Evolutionary conservation across 1,140 invertebrate genomes (phyloP).

Genomic region (Wasmannia auropunctata): DNA sequence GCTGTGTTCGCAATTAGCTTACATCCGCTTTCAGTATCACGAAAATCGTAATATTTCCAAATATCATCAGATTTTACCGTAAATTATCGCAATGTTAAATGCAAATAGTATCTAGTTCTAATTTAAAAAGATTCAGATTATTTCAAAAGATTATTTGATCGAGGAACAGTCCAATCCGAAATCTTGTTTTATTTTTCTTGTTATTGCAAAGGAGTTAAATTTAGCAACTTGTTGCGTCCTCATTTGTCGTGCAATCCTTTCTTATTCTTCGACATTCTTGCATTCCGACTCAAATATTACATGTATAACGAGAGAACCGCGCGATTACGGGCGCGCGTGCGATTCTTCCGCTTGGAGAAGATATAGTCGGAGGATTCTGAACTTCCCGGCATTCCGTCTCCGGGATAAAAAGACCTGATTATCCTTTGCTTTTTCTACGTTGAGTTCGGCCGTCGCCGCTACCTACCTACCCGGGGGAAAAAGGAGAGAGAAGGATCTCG

Average conservation of each 20-base stretch:
- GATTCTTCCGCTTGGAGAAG: neutral
- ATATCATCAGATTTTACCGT: neutral
- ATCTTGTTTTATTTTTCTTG: neutral
- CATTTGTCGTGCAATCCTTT: neutral
- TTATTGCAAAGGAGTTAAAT: neutral
- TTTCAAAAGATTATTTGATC: neutral
- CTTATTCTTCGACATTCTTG: neutral
- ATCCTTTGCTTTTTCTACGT: slow-evolving; percentile 68
- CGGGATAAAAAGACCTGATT: slow-evolving; percentile 71
- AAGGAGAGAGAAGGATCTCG: slow-evolving; percentile 12
- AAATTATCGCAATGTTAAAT: neutral
- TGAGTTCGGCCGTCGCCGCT: slow-evolving; percentile 34
- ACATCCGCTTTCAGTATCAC: neutral
- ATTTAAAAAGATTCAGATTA: neutral
- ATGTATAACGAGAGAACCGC: neutral
- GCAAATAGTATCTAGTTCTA: neutral
- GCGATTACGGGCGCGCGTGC: neutral
- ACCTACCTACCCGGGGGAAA: neutral
- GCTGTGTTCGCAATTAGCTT: neutral
- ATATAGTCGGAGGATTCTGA: slow-evolving; percentile 28
- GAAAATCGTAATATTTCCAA: neutral
- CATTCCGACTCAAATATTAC: slow-evolving; percentile 8
- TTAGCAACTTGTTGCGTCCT: neutral
- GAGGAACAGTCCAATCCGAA: neutral
- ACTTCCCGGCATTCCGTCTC: slow-evolving; percentile 21